Evolutionary conservation across 1,140 invertebrate species (phyloP), one percentile per base, ranked within the genome.

Genomic region (Thaumetopoea pityocampa): DNA sequence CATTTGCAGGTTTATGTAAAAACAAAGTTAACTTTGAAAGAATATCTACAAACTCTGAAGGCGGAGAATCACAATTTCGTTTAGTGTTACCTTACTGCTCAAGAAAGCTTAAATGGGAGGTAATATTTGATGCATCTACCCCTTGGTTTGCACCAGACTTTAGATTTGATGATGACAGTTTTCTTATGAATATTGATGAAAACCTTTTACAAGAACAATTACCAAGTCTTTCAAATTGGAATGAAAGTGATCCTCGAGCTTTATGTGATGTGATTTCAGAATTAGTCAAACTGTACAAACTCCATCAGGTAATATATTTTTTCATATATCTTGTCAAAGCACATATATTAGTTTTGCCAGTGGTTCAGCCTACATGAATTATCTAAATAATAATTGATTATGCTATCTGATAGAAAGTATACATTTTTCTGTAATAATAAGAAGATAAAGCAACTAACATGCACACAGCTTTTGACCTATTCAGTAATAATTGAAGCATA

Each of bases 181-280:
- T 89, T 52, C 55, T 89, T n/a, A 67, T 56, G 15, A 84, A 87
- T 66, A 72, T 85, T 6, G 78, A 88, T 47, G 62, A 82, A 20
- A 65, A 87, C 17, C 70, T 68, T 30, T 61, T 90, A 7, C 68
- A 69, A 27, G 55, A 66, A 36, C 51, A 77, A 50, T 49, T 90
- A 16, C 88, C 88, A n/a, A 89, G 87, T 67, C 72, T 89, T 17
- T 71, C 76, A 5, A 74, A 85, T 29, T 90, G 89, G 89, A 71
- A 89, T 73, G 57, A 69, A 33, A 77, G 67, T 36, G 68, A 89
- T 63, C 67, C 73, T 2, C 79, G 85, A 50, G 73, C 85, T 16
- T 62, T 90, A 4, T 64, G 86, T 26, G 74, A 83, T 43, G 88
- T 89, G n/a, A 64, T 90, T 24, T 65, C 58, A 26, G 87, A 90